Base-by-base conservation (phyloP, 2,797 vertebrate species). In the Toxotes lorentzi region DNA sequence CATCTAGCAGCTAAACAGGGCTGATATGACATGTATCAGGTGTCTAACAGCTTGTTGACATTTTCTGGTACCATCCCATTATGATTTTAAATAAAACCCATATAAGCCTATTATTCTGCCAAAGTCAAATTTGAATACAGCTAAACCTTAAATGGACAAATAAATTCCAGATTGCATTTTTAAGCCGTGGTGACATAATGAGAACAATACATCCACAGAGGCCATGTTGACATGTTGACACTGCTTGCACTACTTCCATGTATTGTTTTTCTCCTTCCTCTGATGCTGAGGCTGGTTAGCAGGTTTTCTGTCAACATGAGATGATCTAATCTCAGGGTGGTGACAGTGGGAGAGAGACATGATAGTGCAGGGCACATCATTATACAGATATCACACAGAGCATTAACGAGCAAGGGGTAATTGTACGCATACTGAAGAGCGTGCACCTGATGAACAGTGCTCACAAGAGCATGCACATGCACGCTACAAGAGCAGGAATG, bases 181-280 rank as follows among this genome's bases (percentile, higher is more conserved):
- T 67, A 85, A 79, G 76, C 74, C 8, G n/a, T 32, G 2, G 45
- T 60, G 58, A 60, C 63, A 73, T 79, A 78, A 86, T 86, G 82
- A 83, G 87, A 91, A 88, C 73, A 87, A 83, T 84, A 71, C 61
- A 75, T 88, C 83, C 32, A 69, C 57, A 17, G 47, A 87, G 74
- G 58, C 61, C 24, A 53, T 60, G 69, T 63, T 73, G 83, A 70
- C 70, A 57, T 80, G 70, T 76, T 78, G 73, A 80, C 85, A 78
- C 54, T 53, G 81, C 83, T 76, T 70, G 32, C 7, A 2, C 63
- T 45, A 60, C 88, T 81, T 83, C 50, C 73, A 48, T 40, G 70
- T 66, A 62, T 68, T 85, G 72, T 76, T 59, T 75, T 65, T 50
- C 68, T 71, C 65, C 41, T 30, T 71, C 30, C 73, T 68, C 56